Evolutionary conservation across 2,797 vertebrate genomes (phyloP).

Genomic region (Danio albolineatus): DNA sequence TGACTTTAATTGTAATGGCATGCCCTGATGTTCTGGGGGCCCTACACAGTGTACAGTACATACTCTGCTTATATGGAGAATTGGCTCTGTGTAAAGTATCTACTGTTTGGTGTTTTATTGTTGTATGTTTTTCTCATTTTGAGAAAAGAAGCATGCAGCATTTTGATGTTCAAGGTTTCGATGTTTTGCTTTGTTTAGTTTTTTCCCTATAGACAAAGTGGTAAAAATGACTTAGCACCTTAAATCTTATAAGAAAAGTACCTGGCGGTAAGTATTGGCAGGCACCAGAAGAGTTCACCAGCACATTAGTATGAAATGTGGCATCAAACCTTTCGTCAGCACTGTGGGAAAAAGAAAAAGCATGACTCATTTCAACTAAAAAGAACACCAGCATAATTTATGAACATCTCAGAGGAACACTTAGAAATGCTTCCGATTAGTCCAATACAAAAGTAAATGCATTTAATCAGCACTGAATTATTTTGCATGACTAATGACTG

Average conservation of each 20-base stretch:
- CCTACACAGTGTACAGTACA: too few relatives aligned
- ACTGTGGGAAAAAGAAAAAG: constrained; percentile 68
- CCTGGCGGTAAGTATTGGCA: constrained; percentile 93
- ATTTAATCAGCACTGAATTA: background rate
- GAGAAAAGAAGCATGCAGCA: too few relatives aligned
- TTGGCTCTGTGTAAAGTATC: too few relatives aligned
- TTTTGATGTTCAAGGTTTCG: too few relatives aligned
- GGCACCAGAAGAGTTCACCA: constrained; percentile 88
- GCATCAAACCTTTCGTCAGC: constrained; percentile 92
- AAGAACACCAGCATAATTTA: background rate
- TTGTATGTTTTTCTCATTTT: too few relatives aligned
- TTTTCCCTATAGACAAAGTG: too few relatives aligned
- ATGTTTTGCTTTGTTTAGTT: too few relatives aligned
- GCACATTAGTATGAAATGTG: constrained; percentile 93
- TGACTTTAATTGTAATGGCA: too few relatives aligned
- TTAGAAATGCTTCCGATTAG: background rate
- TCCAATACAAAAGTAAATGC: background rate
- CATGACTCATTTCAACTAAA: background rate
- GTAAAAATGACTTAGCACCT: too few relatives aligned
- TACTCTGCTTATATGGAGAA: too few relatives aligned
- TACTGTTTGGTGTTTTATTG: too few relatives aligned
- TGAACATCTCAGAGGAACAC: constrained; percentile 12
- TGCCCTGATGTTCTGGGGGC: too few relatives aligned
- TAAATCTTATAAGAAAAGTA: background rate
- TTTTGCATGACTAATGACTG: constrained; percentile 13